Evolutionary conservation across 2,888 invertebrate genomes (phyloP), one percentile per base, ranked within the genome.

Genomic region (Xanthia icteritia): DNA sequence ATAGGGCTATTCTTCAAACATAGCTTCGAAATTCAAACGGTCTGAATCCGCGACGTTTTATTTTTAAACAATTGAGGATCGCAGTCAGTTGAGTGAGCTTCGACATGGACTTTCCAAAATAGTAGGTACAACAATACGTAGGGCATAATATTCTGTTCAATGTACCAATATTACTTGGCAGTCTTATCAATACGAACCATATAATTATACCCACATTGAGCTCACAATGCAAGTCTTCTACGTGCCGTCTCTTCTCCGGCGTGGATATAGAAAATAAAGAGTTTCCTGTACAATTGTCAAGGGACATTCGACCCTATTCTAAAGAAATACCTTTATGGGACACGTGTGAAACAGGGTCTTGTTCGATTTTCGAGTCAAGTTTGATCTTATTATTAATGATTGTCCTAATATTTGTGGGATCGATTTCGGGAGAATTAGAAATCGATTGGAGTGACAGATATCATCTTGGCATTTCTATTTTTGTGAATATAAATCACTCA

Each of bases 221-320:
- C 76, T 80, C 73, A 83, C 84, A 76, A 87, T 80, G 77, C 81
- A 83, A 88, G 87, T 88, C 83, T 77, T 85, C 88, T 93, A 96
- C 96, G 96, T 96, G 96, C 93, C 91, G 86, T 84, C 89, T 83
- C 88, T 87, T 83, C 87, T 85, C 79, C 70, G 84, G 86, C 72
- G 82, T 90, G 95, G 96, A 96, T 96, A 91, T 90, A 84, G 90
- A 89, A 90, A 93, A 96, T 93, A 96, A 96, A 95, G 94, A 90
- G 93, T 92, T 95, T 96, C 96, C 96, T 95, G 96, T 93, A 88
- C 92, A 88, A 94, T 95, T 94, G 94, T 94, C 91, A 90, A 88
- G 89, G 89, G 89, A 91, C 90, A 91, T 90, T 88, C 90, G 90
- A 91, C 86, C 90, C 91, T 74, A 88, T 82, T 86, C 82, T 86